Base-by-base conservation (phyloP, 2,113 vertebrate species). In the Leptosomus discolor region DNA sequence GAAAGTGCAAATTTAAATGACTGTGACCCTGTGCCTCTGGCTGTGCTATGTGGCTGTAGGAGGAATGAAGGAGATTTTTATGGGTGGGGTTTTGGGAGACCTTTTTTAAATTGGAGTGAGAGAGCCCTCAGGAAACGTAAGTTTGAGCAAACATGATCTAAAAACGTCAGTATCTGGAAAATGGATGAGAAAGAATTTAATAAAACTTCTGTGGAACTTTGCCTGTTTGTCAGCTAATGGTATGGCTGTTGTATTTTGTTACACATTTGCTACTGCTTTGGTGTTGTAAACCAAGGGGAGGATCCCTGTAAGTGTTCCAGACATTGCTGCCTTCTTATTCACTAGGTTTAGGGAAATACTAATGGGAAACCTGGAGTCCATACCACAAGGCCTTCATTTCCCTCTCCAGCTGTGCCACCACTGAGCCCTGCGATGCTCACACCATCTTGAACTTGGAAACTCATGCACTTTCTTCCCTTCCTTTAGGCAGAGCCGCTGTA, bases 401-500 rank as follows among this genome's bases (percentile, higher is more conserved):
- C 39, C 74, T 39, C 61, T 51, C 30, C 43, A 73, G 63, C 78
- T 56, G 48, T 39, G 53, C 77, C 43, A 34, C 64, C 36, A 2
- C 34, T 0, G 0, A 78, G 48, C 76, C 54, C 17, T 43, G 63
- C 1, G 9, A 39, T 18, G 30, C 14, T 54, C n/a, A 4, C 11
- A 6, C 57, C 32, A 2, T 19, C 50, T 4, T 16, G 23, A 74
- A 36, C 48, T 11, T n/a, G 39, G 37, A 43, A 78, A 46, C 20
- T 1, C 61, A 22, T 9, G 21, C 24, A 2, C 41, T 37, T 92
- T 53, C 67, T 92, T 45, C 61, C 78, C 18, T 56, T 46, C 41
- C 27, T n/a, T n/a, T 76, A 99, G 99, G 98, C 97, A 22, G 96
- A 94, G 58, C 99, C 99, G 0, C 97, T 99, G 75, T 99, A 98